phyloP scores from a whole-genome alignment of 2,888 invertebrate species.

The Exephanes ischioxanthus region DNA sequence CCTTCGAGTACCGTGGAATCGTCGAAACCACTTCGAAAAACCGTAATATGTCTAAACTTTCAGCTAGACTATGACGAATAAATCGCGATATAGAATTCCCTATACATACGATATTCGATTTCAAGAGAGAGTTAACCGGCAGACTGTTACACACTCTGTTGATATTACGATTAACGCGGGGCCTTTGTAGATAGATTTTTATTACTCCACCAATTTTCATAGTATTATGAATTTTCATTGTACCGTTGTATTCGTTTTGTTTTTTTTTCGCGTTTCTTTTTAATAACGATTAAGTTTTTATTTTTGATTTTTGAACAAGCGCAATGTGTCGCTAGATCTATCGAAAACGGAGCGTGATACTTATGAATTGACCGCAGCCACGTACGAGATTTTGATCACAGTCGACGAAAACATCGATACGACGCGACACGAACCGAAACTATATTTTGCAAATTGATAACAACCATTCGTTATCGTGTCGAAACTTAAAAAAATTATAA shows the following conservation, averaged over 20 bases:
- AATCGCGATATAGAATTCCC: conserved; percentile 51
- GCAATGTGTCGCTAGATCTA: conserved; percentile 19
- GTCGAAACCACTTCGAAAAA: conserved; percentile 27
- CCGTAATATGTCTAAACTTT: conserved; percentile 51
- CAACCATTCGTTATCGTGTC: conserved; percentile 25
- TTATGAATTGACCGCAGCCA: conserved; percentile 4
- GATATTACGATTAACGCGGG: conserved; percentile 74
- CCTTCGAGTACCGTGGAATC: conserved; percentile 8
- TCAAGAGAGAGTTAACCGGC: conserved; percentile 41
- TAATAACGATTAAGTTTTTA: conserved; percentile 25
- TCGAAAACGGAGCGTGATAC: conserved; percentile 9
- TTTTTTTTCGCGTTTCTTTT: conserved; percentile 21
- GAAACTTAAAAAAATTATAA: conserved; percentile 52
- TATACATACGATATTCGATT: conserved; percentile 31
- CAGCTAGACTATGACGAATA: conserved; percentile 30
- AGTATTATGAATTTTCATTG: conserved; percentile 60
- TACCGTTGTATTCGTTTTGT: conserved; percentile 42
- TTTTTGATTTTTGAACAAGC: conserved; percentile 1
- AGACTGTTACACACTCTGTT: conserved; percentile 49
- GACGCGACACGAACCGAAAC: conserved; percentile 18
- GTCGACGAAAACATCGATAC: background rate
- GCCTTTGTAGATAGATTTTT: conserved; percentile 81
- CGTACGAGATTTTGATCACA: background rate
- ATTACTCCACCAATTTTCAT: conserved; percentile 70
- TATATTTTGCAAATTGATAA: conserved; percentile 58